A percentile compares a stretch with the other conserved stretches of the same genome.
phyloP scores from a whole-genome alignment of 2,113 vertebrate species.

The Catharus minimus region DNA sequence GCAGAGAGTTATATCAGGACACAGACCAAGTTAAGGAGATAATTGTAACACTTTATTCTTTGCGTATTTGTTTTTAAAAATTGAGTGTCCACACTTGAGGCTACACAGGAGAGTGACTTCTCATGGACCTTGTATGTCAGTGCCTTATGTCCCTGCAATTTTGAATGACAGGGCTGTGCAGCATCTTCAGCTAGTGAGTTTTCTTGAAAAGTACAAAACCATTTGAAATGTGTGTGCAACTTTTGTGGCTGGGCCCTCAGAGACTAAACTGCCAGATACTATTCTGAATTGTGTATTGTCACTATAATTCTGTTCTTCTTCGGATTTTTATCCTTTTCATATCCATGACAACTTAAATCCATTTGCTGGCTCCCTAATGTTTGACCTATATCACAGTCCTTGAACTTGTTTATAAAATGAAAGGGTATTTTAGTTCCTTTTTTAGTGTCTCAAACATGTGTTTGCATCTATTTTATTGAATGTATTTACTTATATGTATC shows the following conservation, averaged over 20 bases:
- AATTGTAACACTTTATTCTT: background rate
- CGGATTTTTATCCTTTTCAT: background rate
- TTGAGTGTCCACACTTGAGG: background rate
- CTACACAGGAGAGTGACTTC: background rate
- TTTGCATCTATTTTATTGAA: background rate
- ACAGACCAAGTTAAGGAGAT: background rate
- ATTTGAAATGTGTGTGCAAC: background rate
- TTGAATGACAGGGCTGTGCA: background rate
- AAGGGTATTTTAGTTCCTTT: background rate
- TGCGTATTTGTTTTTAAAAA: background rate
- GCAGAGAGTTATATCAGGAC: background rate
- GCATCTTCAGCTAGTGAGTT: background rate
- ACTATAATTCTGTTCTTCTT: constrained; percentile 6
- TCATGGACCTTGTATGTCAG: background rate
- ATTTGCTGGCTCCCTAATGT: background rate
- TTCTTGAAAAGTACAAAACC: background rate
- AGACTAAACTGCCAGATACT: background rate
- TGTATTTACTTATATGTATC: background rate
- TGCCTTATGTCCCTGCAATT: background rate
- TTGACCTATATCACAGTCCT: background rate
- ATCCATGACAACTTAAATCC: background rate
- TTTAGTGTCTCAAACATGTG: background rate
- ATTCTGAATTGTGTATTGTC: constrained; percentile 10
- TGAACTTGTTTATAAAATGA: background rate
- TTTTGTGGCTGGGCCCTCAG: constrained; percentile 31